phyloP scores from a whole-genome alignment of 1,140 invertebrate genomes.

The Xylocopa sonorina region DNA sequence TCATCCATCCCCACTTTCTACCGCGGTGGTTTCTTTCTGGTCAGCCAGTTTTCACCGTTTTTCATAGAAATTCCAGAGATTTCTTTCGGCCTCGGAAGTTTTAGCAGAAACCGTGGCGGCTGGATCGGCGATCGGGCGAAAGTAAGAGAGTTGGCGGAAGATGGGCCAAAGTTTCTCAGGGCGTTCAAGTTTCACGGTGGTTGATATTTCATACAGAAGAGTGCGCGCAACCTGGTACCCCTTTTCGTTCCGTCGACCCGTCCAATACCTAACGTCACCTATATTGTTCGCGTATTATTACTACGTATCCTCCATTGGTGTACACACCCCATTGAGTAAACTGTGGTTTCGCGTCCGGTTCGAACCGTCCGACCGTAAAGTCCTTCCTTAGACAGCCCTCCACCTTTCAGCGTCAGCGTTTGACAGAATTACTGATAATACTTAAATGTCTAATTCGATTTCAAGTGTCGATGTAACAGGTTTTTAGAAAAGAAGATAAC shows the following conservation, averaged over 20 bases:
- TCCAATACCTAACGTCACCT: constrained; percentile 71
- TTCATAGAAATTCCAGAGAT: constrained; percentile 58
- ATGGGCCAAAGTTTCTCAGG: constrained; percentile 80
- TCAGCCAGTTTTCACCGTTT: constrained; percentile 43
- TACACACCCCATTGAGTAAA: constrained; percentile 72
- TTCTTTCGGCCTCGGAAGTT: constrained; percentile 36
- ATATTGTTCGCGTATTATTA: constrained; percentile 77
- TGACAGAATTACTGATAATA: too few relatives aligned
- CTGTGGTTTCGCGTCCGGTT: constrained; percentile 81
- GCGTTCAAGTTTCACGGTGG: constrained; percentile 81
- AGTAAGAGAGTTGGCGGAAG: constrained; percentile 39
- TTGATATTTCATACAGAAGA: constrained; percentile 83
- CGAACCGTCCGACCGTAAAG: constrained; percentile 9
- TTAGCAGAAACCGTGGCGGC: neutral
- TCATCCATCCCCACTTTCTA: neutral
- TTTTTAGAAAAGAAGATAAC: too few relatives aligned
- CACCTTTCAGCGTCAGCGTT: too few relatives aligned
- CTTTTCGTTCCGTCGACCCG: constrained; percentile 67
- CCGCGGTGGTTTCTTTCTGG: constrained; percentile 1
- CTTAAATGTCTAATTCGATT: too few relatives aligned
- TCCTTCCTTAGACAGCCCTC: constrained; percentile 14
- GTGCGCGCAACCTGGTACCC: constrained; percentile 73
- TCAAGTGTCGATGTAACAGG: too few relatives aligned
- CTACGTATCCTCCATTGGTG: constrained; percentile 47
- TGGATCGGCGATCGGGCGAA: constrained; percentile 51